phyloP scores from a whole-genome alignment of 2,888 invertebrate genomes.

The Atethmia centrago region DNA sequence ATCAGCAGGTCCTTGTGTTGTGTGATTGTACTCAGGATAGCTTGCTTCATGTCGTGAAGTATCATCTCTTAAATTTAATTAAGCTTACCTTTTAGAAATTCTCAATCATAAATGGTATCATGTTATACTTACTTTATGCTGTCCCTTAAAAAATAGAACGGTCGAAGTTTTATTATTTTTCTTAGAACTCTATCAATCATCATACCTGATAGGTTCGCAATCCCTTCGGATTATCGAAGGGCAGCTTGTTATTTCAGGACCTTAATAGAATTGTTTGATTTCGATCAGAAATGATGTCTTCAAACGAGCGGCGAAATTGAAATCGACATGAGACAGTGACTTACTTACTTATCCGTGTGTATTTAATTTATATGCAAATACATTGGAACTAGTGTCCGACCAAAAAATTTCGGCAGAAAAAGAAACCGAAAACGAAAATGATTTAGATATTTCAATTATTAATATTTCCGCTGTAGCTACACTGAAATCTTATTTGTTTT shows the following conservation, averaged over 20 bases:
- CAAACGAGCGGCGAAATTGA: slow-evolving; percentile 22
- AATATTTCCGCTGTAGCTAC: too few relatives aligned
- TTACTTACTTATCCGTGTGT: slow-evolving; percentile 26
- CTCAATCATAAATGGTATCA: slow-evolving; percentile 56
- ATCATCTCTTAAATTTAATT: slow-evolving; percentile 64
- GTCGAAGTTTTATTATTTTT: slow-evolving; percentile 16
- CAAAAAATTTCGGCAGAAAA: too few relatives aligned
- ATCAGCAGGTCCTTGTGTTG: background rate
- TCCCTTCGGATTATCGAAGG: slow-evolving; percentile 66
- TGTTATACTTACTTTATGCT: slow-evolving; percentile 57
- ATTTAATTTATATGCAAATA: slow-evolving; percentile 47
- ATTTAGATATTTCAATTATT: too few relatives aligned
- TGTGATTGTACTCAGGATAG: slow-evolving; percentile 19
- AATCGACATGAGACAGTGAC: slow-evolving; percentile 24
- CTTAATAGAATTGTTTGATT: slow-evolving; percentile 67
- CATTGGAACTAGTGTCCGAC: too few relatives aligned
- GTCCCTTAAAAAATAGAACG: slow-evolving; percentile 35
- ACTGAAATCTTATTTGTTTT: too few relatives aligned
- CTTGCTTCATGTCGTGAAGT: slow-evolving; percentile 56
- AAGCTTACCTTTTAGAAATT: slow-evolving; percentile 54
- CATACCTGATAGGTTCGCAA: slow-evolving; percentile 53
- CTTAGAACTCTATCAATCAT: slow-evolving; percentile 10
- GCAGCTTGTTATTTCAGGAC: slow-evolving; percentile 68
- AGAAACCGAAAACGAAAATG: too few relatives aligned
- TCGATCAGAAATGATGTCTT: slow-evolving; percentile 50